A percentile compares a stretch with the other conserved stretches of the same genome.
Conservation (phyloP, 1,140 invertebrate genomes). For the Drosophila truncata region DNA sequence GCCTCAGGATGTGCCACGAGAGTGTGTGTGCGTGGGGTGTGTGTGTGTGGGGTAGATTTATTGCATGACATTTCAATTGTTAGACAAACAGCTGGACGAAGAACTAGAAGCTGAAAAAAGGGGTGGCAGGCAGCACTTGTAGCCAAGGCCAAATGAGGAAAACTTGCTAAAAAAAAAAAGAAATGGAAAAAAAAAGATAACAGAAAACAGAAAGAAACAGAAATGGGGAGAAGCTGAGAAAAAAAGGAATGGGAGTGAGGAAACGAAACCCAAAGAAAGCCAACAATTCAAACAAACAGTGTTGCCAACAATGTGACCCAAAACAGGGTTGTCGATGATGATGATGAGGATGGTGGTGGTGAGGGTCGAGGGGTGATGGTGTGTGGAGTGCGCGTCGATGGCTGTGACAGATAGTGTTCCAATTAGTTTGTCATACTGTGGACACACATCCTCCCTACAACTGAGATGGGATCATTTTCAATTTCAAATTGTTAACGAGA, state of each 20-base stretch:
- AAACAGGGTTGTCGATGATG: constrained; percentile 25
- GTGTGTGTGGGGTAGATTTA: constrained; percentile 71
- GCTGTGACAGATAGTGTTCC: constrained; percentile 14
- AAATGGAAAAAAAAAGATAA: background rate
- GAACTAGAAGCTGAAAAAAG: constrained; percentile 44
- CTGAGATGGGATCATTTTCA: constrained; percentile 7
- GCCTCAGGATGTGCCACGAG: constrained; percentile 16
- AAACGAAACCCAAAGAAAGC: constrained; percentile 28
- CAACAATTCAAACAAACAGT: constrained; percentile 30
- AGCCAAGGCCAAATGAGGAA: constrained; percentile 69
- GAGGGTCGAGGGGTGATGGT: background rate
- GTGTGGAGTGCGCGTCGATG: constrained; percentile 3
- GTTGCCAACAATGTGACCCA: constrained; percentile 31
- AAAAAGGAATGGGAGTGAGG: background rate
- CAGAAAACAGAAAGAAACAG: constrained; percentile 7
- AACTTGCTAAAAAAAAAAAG: constrained; percentile 4
- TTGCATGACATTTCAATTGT: constrained; percentile 83
- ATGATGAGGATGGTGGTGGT: background rate
- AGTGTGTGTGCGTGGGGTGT: constrained; percentile 16
- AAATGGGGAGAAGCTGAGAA: background rate
- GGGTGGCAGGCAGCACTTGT: constrained; percentile 50
- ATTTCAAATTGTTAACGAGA: constrained; percentile 1
- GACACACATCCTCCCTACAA: background rate
- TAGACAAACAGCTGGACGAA: constrained; percentile 81
- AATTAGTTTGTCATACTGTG: constrained; percentile 20